These are phyloP conservation scores for Thunnus thynnus DNA, from an alignment of 2,113 vertebrate genomes.

Conservation along the genomic window DNA sequence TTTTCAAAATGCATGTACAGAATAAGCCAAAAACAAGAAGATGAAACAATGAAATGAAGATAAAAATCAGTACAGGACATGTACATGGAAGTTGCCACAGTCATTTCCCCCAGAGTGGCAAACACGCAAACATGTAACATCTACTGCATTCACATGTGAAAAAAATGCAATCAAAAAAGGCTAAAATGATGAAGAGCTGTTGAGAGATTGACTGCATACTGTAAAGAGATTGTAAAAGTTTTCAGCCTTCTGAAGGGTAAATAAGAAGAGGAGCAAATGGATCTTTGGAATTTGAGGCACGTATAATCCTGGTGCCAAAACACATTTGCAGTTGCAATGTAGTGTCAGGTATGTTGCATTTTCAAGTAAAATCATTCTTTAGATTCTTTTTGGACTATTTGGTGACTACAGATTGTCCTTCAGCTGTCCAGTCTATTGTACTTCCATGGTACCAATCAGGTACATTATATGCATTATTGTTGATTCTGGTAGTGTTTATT, in stretches of 20 bases:
- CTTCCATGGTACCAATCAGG: background rate
- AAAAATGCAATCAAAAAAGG: background rate
- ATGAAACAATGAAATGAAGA: no score
- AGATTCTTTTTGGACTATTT: background rate
- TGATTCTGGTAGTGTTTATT: background rate
- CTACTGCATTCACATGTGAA: background rate
- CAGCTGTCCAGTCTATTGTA: background rate
- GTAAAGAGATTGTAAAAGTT: no score
- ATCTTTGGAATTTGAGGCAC: background rate
- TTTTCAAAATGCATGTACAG: background rate
- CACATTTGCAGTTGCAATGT: background rate
- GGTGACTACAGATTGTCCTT: background rate
- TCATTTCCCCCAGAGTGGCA: background rate
- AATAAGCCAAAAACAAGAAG: background rate
- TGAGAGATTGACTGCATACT: background rate
- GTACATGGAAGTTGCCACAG: background rate
- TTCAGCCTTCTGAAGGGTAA: background rate
- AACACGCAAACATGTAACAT: background rate
- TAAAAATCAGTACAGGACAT: background rate
- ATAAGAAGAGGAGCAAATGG: background rate
- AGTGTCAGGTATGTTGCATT: background rate
- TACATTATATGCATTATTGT: no score
- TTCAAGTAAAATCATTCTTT: background rate
- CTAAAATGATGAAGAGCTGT: background rate
- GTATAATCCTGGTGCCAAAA: background rate